phyloP scores from a whole-genome alignment of 2,888 invertebrate species.

The Pristionchus entomophagus region DNA sequence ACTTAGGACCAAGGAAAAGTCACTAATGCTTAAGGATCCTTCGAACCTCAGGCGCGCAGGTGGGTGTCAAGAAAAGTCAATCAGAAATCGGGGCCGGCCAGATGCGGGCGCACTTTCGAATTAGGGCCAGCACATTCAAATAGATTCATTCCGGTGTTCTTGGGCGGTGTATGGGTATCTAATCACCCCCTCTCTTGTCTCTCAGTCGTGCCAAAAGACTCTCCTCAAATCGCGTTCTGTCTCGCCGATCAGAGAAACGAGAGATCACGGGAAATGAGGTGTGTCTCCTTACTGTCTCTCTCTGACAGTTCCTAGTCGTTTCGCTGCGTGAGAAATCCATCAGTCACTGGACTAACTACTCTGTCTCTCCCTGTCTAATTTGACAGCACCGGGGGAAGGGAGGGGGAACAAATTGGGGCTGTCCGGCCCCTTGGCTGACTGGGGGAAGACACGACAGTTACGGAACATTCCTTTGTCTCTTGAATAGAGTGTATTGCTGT shows the following conservation, averaged over 20 bases:
- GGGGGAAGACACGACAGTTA: neutral
- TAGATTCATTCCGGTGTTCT: constrained; percentile 14
- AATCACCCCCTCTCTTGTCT: neutral
- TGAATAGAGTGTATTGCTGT: neutral
- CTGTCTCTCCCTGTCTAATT: constrained; percentile 9
- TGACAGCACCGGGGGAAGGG: neutral
- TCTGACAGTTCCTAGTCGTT: constrained; percentile 24
- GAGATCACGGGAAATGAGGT: too few species aligned
- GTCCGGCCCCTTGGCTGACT: neutral
- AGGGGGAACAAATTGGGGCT: neutral
- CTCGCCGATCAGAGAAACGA: too few species aligned
- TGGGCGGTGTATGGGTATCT: constrained; percentile 19
- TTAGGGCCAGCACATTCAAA: neutral
- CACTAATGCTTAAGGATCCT: neutral
- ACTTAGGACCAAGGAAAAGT: too few species aligned
- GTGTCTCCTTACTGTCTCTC: neutral
- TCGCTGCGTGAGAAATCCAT: constrained; percentile 1
- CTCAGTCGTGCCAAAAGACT: too few species aligned
- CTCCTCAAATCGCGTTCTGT: too few species aligned
- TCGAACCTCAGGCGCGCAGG: neutral
- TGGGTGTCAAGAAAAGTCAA: constrained; percentile 24
- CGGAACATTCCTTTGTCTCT: constrained; percentile 13
- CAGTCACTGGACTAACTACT: neutral
- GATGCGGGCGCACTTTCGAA: constrained; percentile 18
- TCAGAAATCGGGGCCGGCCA: neutral